Conservation (phyloP, 2,113 vertebrate genomes). For the Stomatorhinus ivindoensis region DNA sequence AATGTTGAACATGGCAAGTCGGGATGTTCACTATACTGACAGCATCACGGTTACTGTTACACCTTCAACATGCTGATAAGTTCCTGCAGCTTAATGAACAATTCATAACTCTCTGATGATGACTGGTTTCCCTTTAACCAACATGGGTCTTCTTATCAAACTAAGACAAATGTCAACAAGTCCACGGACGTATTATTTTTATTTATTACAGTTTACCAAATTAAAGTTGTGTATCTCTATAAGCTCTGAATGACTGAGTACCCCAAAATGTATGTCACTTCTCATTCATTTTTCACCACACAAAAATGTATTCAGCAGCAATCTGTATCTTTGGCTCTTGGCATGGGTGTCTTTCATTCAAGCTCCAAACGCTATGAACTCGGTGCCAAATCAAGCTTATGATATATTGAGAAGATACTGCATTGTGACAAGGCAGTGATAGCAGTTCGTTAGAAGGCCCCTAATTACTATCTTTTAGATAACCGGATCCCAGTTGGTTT, state of each 20-base stretch:
- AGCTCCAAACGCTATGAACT: slow-evolving; percentile 34
- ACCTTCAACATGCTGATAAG: not conserved
- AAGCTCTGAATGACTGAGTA: slow-evolving; percentile 36
- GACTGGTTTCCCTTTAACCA: not conserved
- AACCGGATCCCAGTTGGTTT: slow-evolving; percentile 34
- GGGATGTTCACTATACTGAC: not conserved
- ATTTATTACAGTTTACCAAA: slow-evolving; percentile 33
- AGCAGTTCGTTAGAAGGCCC: slow-evolving; percentile 23
- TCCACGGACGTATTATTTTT: not conserved
- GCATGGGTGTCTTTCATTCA: slow-evolving; percentile 29
- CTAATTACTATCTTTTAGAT: slow-evolving; percentile 32
- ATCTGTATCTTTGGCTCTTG: slow-evolving; percentile 39
- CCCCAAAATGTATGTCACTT: slow-evolving; percentile 11
- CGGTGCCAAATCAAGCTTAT: slow-evolving; percentile 44
- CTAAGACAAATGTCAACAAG: not conserved
- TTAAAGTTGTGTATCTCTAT: slow-evolving; percentile 40
- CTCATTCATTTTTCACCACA: slow-evolving; percentile 58
- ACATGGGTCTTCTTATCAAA: not conserved
- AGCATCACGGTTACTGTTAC: not conserved
- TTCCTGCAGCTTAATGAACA: not conserved
- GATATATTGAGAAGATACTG: slow-evolving; percentile 43
- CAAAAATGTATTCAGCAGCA: slow-evolving; percentile 38
- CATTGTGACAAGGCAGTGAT: slow-evolving; percentile 46
- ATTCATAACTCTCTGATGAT: not conserved
- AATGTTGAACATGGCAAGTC: not conserved